phyloP scores from a whole-genome alignment of 2,797 vertebrate genomes.

The Hydrophis major region DNA sequence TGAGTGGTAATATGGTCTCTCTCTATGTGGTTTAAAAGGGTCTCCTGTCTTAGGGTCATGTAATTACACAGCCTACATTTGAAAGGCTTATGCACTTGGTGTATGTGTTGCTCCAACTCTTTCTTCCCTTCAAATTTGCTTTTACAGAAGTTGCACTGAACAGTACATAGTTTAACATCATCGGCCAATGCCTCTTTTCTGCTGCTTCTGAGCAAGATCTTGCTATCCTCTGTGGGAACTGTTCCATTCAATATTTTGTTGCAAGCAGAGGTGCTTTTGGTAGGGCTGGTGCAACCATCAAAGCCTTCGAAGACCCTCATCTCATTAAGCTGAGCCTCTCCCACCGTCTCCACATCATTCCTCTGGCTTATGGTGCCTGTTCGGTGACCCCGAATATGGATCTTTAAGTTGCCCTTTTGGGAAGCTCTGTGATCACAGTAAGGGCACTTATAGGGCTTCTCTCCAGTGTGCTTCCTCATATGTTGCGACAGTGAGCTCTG shows the following conservation, averaged over 20 bases:
- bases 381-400: slow-evolving; percentile 93
- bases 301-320: slow-evolving; percentile 83
- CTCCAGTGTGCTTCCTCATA: slow-evolving; percentile 94
- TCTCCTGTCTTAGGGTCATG: slow-evolving; percentile 83
- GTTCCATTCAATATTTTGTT: slow-evolving; percentile 82
- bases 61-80: slow-evolving; percentile 87
- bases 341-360: slow-evolving; percentile 73
- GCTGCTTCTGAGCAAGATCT: slow-evolving; percentile 81
- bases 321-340: slow-evolving; percentile 73
- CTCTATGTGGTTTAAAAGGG: slow-evolving; percentile 88
- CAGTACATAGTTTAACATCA: slow-evolving; percentile 51
- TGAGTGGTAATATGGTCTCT: slow-evolving; percentile 90
- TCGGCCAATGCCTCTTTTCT: slow-evolving; percentile 73
- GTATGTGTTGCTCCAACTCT: slow-evolving; percentile 75
- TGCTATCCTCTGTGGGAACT: slow-evolving; percentile 67
- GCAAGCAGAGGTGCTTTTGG: slow-evolving; percentile 89
- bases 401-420: slow-evolving; percentile 95
- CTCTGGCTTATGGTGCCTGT: slow-evolving; percentile 84
- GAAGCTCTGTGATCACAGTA: slow-evolving; percentile 94
- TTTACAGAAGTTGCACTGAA: slow-evolving; percentile 78
- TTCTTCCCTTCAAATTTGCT: slow-evolving; percentile 75
- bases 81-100: slow-evolving; percentile 80
- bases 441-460: slow-evolving; percentile 94
- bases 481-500: slow-evolving; percentile 94
- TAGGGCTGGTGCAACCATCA: slow-evolving; percentile 87